phyloP scores from a whole-genome alignment of 1,140 invertebrate genomes.

The Akabosia matsudoensis region DNA sequence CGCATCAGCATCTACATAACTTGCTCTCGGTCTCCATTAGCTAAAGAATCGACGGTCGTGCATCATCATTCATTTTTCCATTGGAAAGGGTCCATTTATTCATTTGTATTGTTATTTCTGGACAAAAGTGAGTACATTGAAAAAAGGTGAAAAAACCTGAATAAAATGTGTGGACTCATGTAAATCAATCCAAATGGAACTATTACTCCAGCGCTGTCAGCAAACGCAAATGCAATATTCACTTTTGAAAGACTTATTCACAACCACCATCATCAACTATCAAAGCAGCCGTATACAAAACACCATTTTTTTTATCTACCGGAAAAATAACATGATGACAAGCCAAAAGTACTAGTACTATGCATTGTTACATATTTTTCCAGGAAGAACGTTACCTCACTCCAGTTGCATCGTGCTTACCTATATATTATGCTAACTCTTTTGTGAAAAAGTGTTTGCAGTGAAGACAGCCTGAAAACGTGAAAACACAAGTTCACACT shows the following conservation, averaged over 20 bases:
- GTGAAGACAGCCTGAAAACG: background rate
- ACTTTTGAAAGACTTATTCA: slow-evolving; percentile 1
- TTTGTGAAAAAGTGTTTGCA: background rate
- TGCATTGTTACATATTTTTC: background rate
- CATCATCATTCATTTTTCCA: background rate
- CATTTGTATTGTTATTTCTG: no score
- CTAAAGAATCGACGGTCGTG: no score
- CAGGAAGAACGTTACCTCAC: background rate
- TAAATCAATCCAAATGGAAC: background rate
- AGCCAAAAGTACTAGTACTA: background rate
- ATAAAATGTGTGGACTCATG: background rate
- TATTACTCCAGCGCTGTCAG: background rate
- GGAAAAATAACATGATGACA: background rate
- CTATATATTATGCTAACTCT: no score
- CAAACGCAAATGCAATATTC: slow-evolving; percentile 8
- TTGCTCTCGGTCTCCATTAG: no score
- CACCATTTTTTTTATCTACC: background rate
- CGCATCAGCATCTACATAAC: no score
- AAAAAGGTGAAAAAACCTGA: background rate
- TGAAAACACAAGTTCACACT: background rate
- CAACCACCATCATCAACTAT: background rate
- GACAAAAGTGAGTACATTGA: no score
- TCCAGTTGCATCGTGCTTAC: background rate
- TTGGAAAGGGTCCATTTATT: background rate
- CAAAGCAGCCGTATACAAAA: background rate